Percentiles rank a stretch among this genome's conserved stretches.
phyloP scores from a whole-genome alignment of 37 sponge, comb jelly and placozoan species.

The Axinella damicornis region DNA sequence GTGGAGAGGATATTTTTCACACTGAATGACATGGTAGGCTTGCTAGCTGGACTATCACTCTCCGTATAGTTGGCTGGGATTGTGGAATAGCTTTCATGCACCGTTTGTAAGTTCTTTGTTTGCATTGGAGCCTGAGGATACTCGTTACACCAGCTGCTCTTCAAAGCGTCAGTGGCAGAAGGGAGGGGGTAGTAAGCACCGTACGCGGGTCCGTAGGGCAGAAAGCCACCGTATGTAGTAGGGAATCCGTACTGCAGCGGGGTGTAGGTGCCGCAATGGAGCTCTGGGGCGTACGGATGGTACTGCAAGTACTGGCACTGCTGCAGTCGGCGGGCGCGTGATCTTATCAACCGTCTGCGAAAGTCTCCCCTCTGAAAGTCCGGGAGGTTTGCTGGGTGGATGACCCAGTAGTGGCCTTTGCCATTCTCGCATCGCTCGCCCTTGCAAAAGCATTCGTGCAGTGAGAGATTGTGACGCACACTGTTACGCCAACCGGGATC shows the following conservation, averaged over 20 bases:
- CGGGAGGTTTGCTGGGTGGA: conserved; percentile 77
- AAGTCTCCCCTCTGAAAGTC: conserved; percentile 75
- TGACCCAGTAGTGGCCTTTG: conserved; percentile 86
- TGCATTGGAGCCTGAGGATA: too few species aligned
- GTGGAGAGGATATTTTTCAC: too few species aligned
- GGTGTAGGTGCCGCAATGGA: too few species aligned
- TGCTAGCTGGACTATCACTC: too few species aligned
- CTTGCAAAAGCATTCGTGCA: conserved; percentile 83
- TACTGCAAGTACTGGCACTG: conserved; percentile 6
- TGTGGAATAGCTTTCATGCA: too few species aligned
- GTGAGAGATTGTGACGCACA: conserved; percentile 82
- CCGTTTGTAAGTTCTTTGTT: too few species aligned
- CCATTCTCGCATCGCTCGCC: conserved; percentile 67
- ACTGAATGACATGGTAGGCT: too few species aligned
- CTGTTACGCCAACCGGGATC: conserved; percentile 80
- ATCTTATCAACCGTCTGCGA: conserved; percentile 32
- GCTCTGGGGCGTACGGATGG: too few species aligned
- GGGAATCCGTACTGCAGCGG: too few species aligned
- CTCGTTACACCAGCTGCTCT: too few species aligned
- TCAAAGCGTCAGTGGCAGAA: too few species aligned
- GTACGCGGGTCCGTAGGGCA: not conserved
- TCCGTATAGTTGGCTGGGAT: too few species aligned
- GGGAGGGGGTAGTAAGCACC: not conserved
- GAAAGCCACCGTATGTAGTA: not conserved
- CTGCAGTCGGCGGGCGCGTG: conserved; percentile 7